Conservation (phyloP, 2,113 vertebrate genomes). For the Embiotoca jacksoni region DNA sequence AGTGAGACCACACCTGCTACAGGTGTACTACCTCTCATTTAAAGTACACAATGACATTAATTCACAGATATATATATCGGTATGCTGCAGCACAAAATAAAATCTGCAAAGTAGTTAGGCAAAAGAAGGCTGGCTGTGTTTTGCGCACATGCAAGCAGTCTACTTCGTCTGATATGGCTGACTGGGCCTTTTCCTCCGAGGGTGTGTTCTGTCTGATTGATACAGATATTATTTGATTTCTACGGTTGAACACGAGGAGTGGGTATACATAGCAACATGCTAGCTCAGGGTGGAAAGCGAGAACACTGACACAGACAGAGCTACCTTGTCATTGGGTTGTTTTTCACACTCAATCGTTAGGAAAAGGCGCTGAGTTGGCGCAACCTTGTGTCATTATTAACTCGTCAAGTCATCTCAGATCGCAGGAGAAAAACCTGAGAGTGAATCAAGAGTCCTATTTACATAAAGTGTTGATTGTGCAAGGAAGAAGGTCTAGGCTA, state of each 20-base stretch:
- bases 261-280: slow-evolving; percentile 40
- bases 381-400: slow-evolving; percentile 55
- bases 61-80: background rate
- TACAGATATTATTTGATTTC: slow-evolving; percentile 19
- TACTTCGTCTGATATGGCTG: slow-evolving; percentile 1
- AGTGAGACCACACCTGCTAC: slow-evolving; percentile 22
- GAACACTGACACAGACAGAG: slow-evolving; percentile 38
- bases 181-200: background rate
- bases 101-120: background rate
- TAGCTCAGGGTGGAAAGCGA: background rate
- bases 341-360: slow-evolving; percentile 39
- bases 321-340: slow-evolving; percentile 20
- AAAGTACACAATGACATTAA: background rate
- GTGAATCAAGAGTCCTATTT: slow-evolving; percentile 24
- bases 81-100: background rate
- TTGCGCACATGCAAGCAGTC: background rate
- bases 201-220: slow-evolving; percentile 48
- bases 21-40: background rate
- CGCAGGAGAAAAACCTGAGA: slow-evolving; percentile 22
- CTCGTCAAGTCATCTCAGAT: slow-evolving; percentile 39
- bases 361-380: slow-evolving; percentile 47
- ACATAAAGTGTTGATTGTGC: slow-evolving; percentile 9
- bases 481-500: background rate
- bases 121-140: background rate
- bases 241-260: slow-evolving; percentile 1